Evolutionary conservation across 2,797 vertebrate species (phyloP).

Genomic region (Psittacula derbiana): DNA sequence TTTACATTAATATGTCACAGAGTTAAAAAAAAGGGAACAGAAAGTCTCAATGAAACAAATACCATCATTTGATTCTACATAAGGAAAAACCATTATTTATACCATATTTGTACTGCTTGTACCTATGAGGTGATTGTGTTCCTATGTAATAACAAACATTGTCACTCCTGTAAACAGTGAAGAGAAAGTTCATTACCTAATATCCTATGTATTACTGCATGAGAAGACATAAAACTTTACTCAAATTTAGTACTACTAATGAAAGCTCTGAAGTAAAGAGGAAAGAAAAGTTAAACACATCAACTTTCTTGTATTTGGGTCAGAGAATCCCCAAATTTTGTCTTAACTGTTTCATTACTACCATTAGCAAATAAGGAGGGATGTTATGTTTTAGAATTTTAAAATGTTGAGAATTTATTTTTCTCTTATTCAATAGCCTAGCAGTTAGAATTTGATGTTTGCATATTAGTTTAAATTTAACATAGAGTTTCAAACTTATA

Average conservation of each 20-base stretch:
- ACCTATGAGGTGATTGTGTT: accelerated
- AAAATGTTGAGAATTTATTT: not conserved
- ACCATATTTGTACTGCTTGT: not conserved
- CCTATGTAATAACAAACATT: not conserved
- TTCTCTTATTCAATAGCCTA: not conserved
- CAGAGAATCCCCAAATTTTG: not conserved
- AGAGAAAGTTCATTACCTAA: not conserved
- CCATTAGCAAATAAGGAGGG: not conserved
- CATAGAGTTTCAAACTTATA: not conserved
- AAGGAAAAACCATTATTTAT: not conserved
- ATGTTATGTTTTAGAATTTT: not conserved
- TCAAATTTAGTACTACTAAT: not conserved
- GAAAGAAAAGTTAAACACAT: not conserved
- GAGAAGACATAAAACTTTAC: not conserved
- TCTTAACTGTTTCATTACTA: not conserved
- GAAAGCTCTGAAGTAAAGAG: not conserved
- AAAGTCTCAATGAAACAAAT: not conserved
- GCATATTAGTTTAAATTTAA: not conserved
- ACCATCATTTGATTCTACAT: not conserved
- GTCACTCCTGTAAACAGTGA: not conserved
- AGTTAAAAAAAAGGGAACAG: not conserved
- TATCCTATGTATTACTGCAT: not conserved
- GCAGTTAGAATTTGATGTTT: not conserved
- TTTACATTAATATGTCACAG: not conserved
- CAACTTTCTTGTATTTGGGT: not conserved